Base-by-base conservation (phyloP, 2,113 vertebrate species). In the Taurulus bubalis region DNA sequence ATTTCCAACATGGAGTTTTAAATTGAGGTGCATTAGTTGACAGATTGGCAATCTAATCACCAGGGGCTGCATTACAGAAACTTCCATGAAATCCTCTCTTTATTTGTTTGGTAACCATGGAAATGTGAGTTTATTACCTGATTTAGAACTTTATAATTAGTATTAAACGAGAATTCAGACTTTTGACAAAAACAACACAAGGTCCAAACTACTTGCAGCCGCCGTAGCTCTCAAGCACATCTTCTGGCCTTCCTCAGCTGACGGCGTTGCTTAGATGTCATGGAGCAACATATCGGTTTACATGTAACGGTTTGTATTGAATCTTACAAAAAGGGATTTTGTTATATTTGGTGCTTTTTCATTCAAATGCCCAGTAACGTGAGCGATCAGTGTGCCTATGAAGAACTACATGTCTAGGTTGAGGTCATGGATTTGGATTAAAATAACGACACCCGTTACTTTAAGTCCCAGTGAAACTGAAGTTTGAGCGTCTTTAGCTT, bases 11-110 rank as follows among this genome's bases (percentile, higher is more conserved):
- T 32, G 62, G 70, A 80, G 86, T 81, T 89, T 85, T 81, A 75
- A 77, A 83, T 68, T 58, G 83, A 84, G 85, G 83, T 85, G 80
- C 77, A 85, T 84, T 60, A 69, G 84, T 70, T 82, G 86, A 89
- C 90, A 90, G 88, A 87, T 90, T 87, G 88, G 69, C 72, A 84
- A 55, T 60, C 60, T 84, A 80, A 82, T 87, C 88, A 90, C 88
- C 90, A 75, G 87, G 71, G 82, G 85, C 87, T 80, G 83, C 76
- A 20, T 76, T 80, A 88, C 28, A 83, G 10, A 86, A 86, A 69
- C 73, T 69, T 79, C 72, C 80, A 62, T 38, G 58, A 86, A 88
- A 88, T 85, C 86, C 84, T 86, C 36, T 78, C 60, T 86, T 88
- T 88, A 85, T 85, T 84, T 84, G 83, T 87, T 84, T 75, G 83